Evolutionary conservation across 53 echinoderm and acorn worm species (phyloP), one percentile per base, ranked within the genome.

Genomic region (Patiria pectinifera): DNA sequence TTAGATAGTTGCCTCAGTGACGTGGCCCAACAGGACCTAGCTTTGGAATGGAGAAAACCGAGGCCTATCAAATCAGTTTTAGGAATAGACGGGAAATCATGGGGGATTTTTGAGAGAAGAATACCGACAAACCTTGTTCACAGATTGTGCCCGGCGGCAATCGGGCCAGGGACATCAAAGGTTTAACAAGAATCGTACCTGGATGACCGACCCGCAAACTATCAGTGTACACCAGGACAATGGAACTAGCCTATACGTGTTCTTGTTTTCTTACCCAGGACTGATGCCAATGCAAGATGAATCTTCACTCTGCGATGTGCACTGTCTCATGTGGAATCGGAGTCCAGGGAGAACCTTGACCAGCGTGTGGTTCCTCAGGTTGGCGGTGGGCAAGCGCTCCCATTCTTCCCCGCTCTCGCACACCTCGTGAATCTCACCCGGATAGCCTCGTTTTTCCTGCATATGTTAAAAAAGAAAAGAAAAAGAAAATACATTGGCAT

Each of bases 321-420:
- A 83, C 61, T 11, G 22, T 59, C 60, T 60, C 61, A 60, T 60
- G 59, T 59, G 83, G 83, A 83, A 83, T 22, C 21, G n/a, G 59
- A 83, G 21, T 4, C 83, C 83, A 11, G 46, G 45, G 61, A 59
- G 48, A 16, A 83, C 61, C 61, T 83, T 83, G 22, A 59, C 83
- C 24, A 21, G 21, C 59, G 83, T 83, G 7, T 60, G 83, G 61
- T 83, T 83, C 61, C 23, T 45, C 83, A 60, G 13, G 9, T 12
- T 59, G 22, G 59, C 59, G 9, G 48, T 46, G 13, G 22, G 5
- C 59, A 83, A 53, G n/a, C n/a, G 4, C 21, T 83, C 59, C 83
- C 83, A 83, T 48, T 5, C 2, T 14, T 48, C 81, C 48, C 45
- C 83, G 24, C 83, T 83, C 61, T 58, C 60, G 26, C 83, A 83